phyloP scores from a whole-genome alignment of 1,140 invertebrate species.

The Aethina tumida region DNA sequence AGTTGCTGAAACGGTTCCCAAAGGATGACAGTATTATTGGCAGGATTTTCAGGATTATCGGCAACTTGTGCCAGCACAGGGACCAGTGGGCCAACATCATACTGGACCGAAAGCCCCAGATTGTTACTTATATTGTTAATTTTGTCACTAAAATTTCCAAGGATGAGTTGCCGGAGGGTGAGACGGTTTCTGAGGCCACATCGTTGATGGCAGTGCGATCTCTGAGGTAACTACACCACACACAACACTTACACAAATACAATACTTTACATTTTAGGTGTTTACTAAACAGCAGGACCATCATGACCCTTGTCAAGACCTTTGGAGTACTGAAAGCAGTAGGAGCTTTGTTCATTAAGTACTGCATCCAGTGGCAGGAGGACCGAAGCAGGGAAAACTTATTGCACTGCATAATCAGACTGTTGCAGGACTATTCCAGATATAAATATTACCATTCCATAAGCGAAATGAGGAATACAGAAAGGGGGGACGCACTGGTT shows the following conservation, averaged over 20 bases:
- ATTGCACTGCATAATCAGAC: constrained; percentile 24
- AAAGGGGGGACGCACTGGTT: constrained; percentile 24
- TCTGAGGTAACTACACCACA: constrained; percentile 21
- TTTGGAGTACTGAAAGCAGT: constrained; percentile 25
- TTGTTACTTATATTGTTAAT: constrained; percentile 23
- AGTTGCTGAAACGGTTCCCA: constrained; percentile 24
- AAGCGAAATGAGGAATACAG: constrained; percentile 24
- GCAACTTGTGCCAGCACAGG: constrained; percentile 30
- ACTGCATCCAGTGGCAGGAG: constrained; percentile 17
- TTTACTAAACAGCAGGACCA: constrained; percentile 20
- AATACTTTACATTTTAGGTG: constrained; percentile 13
- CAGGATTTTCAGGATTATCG: constrained; percentile 30
- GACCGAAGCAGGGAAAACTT: constrained; percentile 23
- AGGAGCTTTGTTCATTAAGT: constrained; percentile 28
- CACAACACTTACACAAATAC: background rate
- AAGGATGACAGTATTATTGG: constrained; percentile 32
- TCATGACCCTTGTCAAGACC: constrained; percentile 19
- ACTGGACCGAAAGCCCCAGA: constrained; percentile 23
- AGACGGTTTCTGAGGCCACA: constrained; percentile 23
- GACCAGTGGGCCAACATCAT: constrained; percentile 23
- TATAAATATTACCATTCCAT: constrained; percentile 25
- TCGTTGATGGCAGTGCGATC: constrained; percentile 22
- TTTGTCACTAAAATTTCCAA: constrained; percentile 19
- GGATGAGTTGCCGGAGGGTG: constrained; percentile 8
- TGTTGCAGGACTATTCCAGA: constrained; percentile 25